Percentiles rank a stretch among this genome's conserved stretches.
Conservation (phyloP, 2,113 vertebrate genomes). For the Choloepus hoffmanni region DNA sequence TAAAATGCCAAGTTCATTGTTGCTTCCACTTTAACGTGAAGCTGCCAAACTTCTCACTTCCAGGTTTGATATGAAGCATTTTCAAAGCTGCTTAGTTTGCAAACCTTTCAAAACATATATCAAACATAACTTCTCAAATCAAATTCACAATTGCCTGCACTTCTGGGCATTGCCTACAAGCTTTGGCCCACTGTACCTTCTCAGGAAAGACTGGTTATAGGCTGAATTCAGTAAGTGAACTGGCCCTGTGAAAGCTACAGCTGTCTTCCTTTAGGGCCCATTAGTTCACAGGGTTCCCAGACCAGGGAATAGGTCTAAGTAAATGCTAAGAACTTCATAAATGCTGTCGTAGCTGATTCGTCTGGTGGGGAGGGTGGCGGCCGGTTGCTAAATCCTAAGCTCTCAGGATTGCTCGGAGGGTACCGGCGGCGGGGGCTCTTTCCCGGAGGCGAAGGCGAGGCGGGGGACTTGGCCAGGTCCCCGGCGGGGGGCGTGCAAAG, state of each 20-base stretch:
- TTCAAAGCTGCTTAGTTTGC: not conserved
- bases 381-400: too few species aligned
- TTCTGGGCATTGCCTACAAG: not conserved
- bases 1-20: not conserved
- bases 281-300: not conserved
- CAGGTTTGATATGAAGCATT: not conserved
- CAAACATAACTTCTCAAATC: not conserved
- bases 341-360: too few species aligned
- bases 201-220: conserved; percentile 16
- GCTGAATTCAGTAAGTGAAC: conserved; percentile 23
- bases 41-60: not conserved
- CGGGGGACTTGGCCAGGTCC: too few species aligned
- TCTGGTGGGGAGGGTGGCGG: too few species aligned
- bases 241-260: conserved; percentile 17
- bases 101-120: not conserved
- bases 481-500: too few species aligned
- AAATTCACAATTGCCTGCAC: not conserved
- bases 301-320: not conserved
- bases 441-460: too few species aligned
- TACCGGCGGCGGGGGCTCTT: too few species aligned
- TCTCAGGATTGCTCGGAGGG: too few species aligned
- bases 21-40: not conserved
- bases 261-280: not conserved
- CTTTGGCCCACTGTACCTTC: not conserved
- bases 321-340: not conserved